These are phyloP conservation scores for Sarcophaga carnaria DNA, from an alignment of 2,888 invertebrate genomes.

Conservation along the genomic window DNA sequence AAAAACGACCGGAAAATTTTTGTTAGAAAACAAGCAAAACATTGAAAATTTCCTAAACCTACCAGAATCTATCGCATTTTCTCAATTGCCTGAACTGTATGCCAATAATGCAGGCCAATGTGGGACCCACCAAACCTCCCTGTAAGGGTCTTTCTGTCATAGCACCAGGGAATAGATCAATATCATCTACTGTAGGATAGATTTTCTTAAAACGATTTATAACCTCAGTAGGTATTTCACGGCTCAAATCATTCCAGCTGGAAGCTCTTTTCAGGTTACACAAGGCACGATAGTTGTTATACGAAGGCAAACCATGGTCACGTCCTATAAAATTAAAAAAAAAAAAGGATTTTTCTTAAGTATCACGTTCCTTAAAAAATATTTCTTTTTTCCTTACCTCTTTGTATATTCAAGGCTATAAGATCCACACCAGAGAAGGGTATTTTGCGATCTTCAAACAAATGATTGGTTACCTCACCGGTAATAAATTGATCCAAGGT, in stretches of 20 bases:
- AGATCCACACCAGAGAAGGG: constrained; percentile 97
- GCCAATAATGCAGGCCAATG: constrained; percentile 96
- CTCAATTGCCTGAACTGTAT: constrained; percentile 95
- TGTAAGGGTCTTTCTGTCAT: constrained; percentile 94
- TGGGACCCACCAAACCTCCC: constrained; percentile 96
- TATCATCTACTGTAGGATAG: constrained; percentile 95
- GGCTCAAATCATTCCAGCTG: constrained; percentile 92
- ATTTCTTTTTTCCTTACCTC: constrained; percentile 81
- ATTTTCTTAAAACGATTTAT: constrained; percentile 90
- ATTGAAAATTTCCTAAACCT: constrained; percentile 34
- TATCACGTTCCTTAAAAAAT: not conserved
- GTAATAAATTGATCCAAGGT: constrained; percentile 96
- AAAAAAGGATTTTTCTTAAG: constrained; percentile 19
- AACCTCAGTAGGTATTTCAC: constrained; percentile 93
- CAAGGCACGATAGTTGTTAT: constrained; percentile 94
- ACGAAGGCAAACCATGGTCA: constrained; percentile 94
- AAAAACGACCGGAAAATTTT: not conserved
- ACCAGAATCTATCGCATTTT: constrained; percentile 97
- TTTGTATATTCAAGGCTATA: constrained; percentile 94
- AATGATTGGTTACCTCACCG: constrained; percentile 96
- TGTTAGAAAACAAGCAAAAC: not conserved
- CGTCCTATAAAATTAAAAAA: constrained; percentile 82
- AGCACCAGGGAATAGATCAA: constrained; percentile 97
- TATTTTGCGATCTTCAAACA: constrained; percentile 94
- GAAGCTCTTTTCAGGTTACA: constrained; percentile 94